phyloP scores from a whole-genome alignment of 2,797 vertebrate genomes.

The Arrhamphus sclerolepis region DNA sequence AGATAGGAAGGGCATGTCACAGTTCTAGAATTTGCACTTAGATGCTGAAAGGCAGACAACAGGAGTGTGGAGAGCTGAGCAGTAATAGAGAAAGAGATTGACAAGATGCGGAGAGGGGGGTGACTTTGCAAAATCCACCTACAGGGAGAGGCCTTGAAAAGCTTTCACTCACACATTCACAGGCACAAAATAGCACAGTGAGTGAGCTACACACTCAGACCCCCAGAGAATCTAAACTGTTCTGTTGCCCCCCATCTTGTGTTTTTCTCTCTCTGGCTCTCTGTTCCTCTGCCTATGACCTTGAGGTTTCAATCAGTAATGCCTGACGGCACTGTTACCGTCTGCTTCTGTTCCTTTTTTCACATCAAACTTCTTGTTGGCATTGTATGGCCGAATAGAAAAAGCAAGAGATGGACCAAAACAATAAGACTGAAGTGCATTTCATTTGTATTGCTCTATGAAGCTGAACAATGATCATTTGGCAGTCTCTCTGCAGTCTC shows the following conservation, averaged over 20 bases:
- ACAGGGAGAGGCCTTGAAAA: slow-evolving; percentile 71
- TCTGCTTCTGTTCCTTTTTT: slow-evolving; percentile 45
- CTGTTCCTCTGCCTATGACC: slow-evolving; percentile 67
- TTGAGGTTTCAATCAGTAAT: slow-evolving; percentile 81
- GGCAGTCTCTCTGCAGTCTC: not conserved
- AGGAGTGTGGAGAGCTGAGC: slow-evolving; percentile 27
- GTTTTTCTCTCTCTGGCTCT: slow-evolving; percentile 29
- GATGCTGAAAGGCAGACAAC: slow-evolving; percentile 27
- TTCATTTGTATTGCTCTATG: slow-evolving; percentile 7
- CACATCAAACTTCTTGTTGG: slow-evolving; percentile 56
- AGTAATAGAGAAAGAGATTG: slow-evolving; percentile 41
- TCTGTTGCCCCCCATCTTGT: slow-evolving; percentile 44
- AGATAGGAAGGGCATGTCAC: slow-evolving; percentile 32
- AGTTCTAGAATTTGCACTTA: slow-evolving; percentile 50
- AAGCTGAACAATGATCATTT: not conserved
- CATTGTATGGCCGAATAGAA: slow-evolving; percentile 48
- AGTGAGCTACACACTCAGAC: slow-evolving; percentile 63
- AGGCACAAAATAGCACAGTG: slow-evolving; percentile 32
- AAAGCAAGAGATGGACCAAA: slow-evolving; percentile 7
- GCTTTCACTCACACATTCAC: slow-evolving; percentile 44
- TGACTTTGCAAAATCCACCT: slow-evolving; percentile 71
- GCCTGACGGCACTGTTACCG: slow-evolving; percentile 67
- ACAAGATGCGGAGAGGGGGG: slow-evolving; percentile 53
- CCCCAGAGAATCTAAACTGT: slow-evolving; percentile 57
- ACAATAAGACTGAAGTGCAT: not conserved